Evolutionary conservation across 2,113 vertebrate genomes (phyloP), one percentile per base, ranked within the genome.

Genomic region (Callaeas wilsoni): DNA sequence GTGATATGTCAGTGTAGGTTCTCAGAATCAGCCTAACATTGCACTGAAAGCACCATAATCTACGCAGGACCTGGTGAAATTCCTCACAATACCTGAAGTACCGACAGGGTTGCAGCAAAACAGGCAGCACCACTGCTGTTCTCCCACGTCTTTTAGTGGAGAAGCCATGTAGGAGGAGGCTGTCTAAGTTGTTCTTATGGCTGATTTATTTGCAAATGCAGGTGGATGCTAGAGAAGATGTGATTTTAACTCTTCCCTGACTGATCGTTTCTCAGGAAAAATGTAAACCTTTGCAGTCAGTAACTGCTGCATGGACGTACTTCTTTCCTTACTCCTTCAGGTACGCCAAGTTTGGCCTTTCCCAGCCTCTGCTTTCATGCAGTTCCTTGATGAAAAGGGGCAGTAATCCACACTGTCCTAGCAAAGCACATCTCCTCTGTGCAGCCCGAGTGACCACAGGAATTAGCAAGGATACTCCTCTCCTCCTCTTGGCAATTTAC

Each of bases 181-280:
- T 95, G 95, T 91, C 87, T 93, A 80, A 78, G 57, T 71, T 87
- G 77, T 94, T 97, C 95, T 94, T 89, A 73, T 84, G 84, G 77
- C 89, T 95, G 93, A 96, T 91, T 96, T 95, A 94, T 95, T 96
- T 94, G 91, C 89, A 90, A 94, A 92, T 93, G 92, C 92, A 97
- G 95, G 93, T 95, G 39, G 89, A 78, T 47, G 35, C 76, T 90
- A 59, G 68, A 89, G 79, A 84, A 92, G 56, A 52, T 93, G 33
- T 84, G 68, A 88, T 39, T 73, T 95, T 96, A 95, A 96, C 76
- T 80, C 90, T 90, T 44, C 33, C 27, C 26, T 82, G 63, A 86
- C 53, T 55, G 42, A 76, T 71, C 1, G 0, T 67, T 94, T 79
- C 49, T 65, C 35, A 68, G 69, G 49, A 47, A 91, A 90, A 90